Percentiles rank a stretch among this genome's conserved stretches.
Evolutionary conservation across 2,888 invertebrate genomes (phyloP).

Genomic region (Dichetophora obliterata): DNA sequence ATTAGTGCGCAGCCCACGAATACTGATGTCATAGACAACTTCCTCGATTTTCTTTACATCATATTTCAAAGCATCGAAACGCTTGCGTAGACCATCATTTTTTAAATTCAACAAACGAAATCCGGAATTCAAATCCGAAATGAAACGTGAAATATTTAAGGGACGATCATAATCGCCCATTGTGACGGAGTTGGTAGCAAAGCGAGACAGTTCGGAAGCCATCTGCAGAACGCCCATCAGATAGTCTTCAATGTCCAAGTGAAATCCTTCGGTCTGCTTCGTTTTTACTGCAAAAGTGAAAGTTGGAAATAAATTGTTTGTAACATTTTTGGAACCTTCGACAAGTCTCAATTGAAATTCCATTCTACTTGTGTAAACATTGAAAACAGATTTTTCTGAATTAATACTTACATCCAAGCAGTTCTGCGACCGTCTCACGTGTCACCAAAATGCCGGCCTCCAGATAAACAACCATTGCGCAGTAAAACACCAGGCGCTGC

Average conservation of each 20-base stretch:
- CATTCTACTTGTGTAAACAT: too few species aligned
- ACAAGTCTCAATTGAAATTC: too few species aligned
- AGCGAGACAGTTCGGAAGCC: slow-evolving; percentile 85
- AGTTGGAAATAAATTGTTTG: not conserved
- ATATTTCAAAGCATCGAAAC: slow-evolving; percentile 90
- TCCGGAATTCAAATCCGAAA: slow-evolving; percentile 89
- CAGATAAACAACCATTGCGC: slow-evolving; percentile 83
- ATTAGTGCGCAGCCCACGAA: slow-evolving; percentile 76
- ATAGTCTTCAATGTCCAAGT: slow-evolving; percentile 92
- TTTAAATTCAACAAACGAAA: slow-evolving; percentile 91
- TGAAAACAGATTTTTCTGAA: too few species aligned
- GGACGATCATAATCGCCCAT: slow-evolving; percentile 87
- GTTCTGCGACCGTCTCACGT: slow-evolving; percentile 81
- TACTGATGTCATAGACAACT: slow-evolving; percentile 87
- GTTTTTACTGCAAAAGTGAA: slow-evolving; percentile 75
- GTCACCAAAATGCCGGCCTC: slow-evolving; percentile 82
- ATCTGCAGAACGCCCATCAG: slow-evolving; percentile 85
- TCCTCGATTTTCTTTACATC: slow-evolving; percentile 95
- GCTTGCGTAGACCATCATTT: slow-evolving; percentile 88
- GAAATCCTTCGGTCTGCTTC: slow-evolving; percentile 80
- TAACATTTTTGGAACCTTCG: too few species aligned
- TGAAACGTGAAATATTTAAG: slow-evolving; percentile 85
- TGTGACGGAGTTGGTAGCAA: slow-evolving; percentile 88
- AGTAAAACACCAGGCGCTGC: slow-evolving; percentile 83
- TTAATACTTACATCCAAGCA: slow-evolving; percentile 82